These are phyloP conservation scores for Crocuta crocuta DNA, from an alignment of 2,113 vertebrate species.

Conservation along the genomic window DNA sequence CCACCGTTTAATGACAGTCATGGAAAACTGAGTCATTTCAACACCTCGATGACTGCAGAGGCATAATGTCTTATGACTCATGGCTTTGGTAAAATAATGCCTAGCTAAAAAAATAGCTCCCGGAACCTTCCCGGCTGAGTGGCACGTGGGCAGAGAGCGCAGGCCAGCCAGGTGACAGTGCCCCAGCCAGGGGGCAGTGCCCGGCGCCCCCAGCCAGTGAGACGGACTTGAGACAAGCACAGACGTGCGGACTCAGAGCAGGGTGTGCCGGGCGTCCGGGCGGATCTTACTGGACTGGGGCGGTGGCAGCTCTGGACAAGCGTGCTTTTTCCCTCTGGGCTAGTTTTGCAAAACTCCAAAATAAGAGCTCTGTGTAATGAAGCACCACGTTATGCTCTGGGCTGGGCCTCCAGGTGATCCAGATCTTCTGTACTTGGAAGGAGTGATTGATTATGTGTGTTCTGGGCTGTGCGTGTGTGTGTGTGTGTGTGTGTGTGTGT, in stretches of 20 bases:
- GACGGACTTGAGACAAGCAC: not conserved
- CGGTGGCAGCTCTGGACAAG: rapidly evolving
- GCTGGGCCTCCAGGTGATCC: too few relatives aligned
- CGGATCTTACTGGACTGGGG: too few relatives aligned
- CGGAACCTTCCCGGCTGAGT: not conserved
- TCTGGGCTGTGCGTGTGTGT: too few relatives aligned
- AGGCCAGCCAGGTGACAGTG: too few relatives aligned
- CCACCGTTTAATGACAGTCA: not conserved
- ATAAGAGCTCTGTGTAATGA: not conserved
- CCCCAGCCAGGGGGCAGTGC: too few relatives aligned
- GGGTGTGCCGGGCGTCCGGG: rapidly evolving
- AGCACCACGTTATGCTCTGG: not conserved
- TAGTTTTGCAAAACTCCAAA: not conserved
- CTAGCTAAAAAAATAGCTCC: not conserved
- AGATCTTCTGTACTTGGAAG: not conserved
- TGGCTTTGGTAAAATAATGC: not conserved
- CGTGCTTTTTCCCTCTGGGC: not conserved
- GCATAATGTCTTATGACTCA: not conserved
- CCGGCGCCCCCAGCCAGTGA: rapidly evolving
- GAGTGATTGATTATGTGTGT: not conserved
- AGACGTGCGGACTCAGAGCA: rapidly evolving
- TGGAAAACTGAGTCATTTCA: conserved; percentile 11
- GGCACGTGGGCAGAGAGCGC: not conserved
- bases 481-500: too few relatives aligned
- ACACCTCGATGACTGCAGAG: not conserved